Base-by-base conservation (phyloP, 2,888 invertebrate genomes). In the Leptopilina myrica region DNA sequence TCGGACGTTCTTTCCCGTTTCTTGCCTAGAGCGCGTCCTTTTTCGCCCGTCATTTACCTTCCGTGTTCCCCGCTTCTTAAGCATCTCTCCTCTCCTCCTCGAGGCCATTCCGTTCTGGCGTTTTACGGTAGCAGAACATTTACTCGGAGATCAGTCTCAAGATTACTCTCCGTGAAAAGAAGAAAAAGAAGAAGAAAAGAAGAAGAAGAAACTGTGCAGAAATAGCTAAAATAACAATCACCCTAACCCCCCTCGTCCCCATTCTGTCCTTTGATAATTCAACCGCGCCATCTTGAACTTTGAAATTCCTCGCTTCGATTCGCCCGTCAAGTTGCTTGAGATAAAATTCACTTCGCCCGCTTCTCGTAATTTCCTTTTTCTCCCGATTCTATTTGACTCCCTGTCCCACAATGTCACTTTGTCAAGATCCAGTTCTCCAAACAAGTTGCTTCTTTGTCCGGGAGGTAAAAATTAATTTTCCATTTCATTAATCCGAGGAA, bases 51-150 rank as follows among this genome's bases (percentile, higher is more conserved):
- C 67, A 65, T 76, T 78, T 76, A 64, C 78, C 80, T 80, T 79
- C 80, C 79, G 80, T 79, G 46, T 82, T 80, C 66, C 56, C 73
- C 33, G 56, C 56, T 33, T 20, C 11, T 46, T 11, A 73, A 33
- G 49, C 49, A 67, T n/a, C 49, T 5, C 43, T 43, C 7, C 1
- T 46, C 46, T 46, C 46, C 12, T 76, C 53, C 49, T 64, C 33
- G 62, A 43, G 69, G 73, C 43, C 65, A 56, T 76, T 79, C 73
- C 76, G 66, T 77, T 82, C 75, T 62, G 62, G 62, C 62, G 62
- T 62, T 62, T 62, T 77, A 78, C 80, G 62, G 78, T 78, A 80
- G 79, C 81, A 56, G 66, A 75, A 80, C 78, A 67, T 80, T 82
- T 80, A 79, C 77, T 76, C 78, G 64, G 40, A 49, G 80, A 80